Base-by-base conservation (phyloP, 2,797 vertebrate species). In the Leptatherina wallacei region DNA sequence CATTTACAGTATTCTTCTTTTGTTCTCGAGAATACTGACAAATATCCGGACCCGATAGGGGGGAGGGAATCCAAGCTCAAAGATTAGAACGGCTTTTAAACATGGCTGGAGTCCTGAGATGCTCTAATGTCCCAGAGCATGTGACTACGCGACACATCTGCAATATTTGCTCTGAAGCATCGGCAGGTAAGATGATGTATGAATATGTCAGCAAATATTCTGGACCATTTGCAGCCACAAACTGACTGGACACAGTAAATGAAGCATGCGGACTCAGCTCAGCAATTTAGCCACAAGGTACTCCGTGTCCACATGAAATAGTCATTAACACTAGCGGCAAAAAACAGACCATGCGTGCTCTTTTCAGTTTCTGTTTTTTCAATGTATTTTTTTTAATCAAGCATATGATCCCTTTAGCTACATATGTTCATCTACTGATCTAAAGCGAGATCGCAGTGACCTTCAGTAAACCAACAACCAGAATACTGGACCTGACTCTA, bases 201-300 rank as follows among this genome's bases (percentile, higher is more conserved):
- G 18, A 18, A 42, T 18, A 42, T 16, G 24, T 16, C 54, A 30
- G 27, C 54, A 49, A 49, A 18, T 22, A 49, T n/a, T 49, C 18
- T n/a, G 44, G 20, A 10, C 20, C 44, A 49, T 22, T 22, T 49
- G 20, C 44, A 22, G 6, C 20, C 3, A 22, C 44, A 49, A 61
- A 69, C 56, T 42, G 64, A 67, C 62, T 60, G 42, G 49, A 63
- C 64, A 55, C 24, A 73, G 60, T 51, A 74, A 70, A 61, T 2
- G 33, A 30, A 58, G 30, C 30, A 56, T 51, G 59, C 38, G 55
- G 64, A 61, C 54, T 71, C 64, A 61, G 64, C 55, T 74, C 64
- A 61, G 65, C 36, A 56, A 18, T 38, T 73, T 54, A 58, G 61
- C 62, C 71, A 52, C 56, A 2, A 47, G 11, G 67, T 22, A 14